A percentile compares a stretch with the other conserved stretches of the same genome.
Evolutionary conservation across 2,113 vertebrate species (phyloP).

Genomic region (Otocyon megalotis): DNA sequence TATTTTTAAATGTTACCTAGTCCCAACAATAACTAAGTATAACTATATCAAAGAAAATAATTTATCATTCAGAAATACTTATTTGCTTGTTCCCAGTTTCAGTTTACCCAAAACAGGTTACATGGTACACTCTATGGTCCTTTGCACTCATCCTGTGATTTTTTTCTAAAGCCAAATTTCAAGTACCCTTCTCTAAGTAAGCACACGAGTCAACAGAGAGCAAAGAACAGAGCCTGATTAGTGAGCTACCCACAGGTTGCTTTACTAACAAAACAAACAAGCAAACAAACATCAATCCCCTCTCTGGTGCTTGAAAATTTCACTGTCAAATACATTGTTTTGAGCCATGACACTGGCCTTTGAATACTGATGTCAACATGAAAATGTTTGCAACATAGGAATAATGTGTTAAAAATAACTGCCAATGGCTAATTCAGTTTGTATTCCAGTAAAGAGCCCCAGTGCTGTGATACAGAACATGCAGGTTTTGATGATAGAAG

Average conservation of each 20-base stretch:
- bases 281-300: background rate
- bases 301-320: background rate
- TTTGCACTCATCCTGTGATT: background rate
- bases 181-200: background rate
- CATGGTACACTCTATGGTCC: too few relatives aligned
- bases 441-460: background rate
- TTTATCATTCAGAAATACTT: background rate
- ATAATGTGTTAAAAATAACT: background rate
- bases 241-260: background rate
- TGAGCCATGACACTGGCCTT: background rate
- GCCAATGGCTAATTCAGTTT: background rate
- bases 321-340: background rate
- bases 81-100: background rate
- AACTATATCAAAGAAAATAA: background rate
- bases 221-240: background rate
- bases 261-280: conserved; percentile 4
- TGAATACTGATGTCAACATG: background rate
- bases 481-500: background rate
- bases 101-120: background rate
- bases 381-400: background rate
- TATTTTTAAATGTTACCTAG: conserved; percentile 34
- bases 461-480: background rate
- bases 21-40: background rate
- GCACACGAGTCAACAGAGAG: background rate
- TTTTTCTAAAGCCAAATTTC: conserved; percentile 13